phyloP scores from a whole-genome alignment of 1,140 invertebrate genomes.

The Cydia pomonella region DNA sequence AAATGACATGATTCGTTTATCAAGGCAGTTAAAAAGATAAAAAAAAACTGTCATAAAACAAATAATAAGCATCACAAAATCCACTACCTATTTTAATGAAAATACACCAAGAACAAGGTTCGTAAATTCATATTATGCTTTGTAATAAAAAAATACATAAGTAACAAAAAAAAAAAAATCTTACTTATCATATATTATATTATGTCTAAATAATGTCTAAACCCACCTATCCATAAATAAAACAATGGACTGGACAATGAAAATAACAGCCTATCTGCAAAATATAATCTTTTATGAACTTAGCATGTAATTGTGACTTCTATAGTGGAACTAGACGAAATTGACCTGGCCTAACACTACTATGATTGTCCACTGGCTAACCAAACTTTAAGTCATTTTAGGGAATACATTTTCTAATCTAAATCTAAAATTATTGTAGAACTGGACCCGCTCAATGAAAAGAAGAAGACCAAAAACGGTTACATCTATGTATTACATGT shows the following conservation, averaged over 20 bases:
- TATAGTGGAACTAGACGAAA: constrained; percentile 50
- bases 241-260: constrained; percentile 36
- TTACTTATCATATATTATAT: background rate
- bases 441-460: background rate
- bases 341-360: constrained; percentile 61
- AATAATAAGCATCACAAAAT: background rate
- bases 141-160: constrained; percentile 14
- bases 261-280: constrained; percentile 40
- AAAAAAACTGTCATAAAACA: constrained; percentile 17
- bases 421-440: constrained; percentile 26
- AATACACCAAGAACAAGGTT: background rate
- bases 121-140: background rate
- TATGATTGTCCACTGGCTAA: constrained; percentile 39
- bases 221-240: constrained; percentile 34
- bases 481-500: background rate
- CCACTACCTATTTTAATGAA: background rate
- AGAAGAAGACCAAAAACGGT: background rate
- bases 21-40: background rate
- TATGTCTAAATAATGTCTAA: constrained; percentile 20
- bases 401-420: constrained; percentile 22
- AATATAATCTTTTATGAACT: constrained; percentile 33
- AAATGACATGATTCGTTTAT: background rate
- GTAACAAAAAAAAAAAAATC: constrained; percentile 22
- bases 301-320: constrained; percentile 42
- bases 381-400: constrained; percentile 18